Evolutionary conservation across 2,113 vertebrate species (phyloP), one percentile per base, ranked within the genome.

Genomic region (Syrrhaptes paradoxus): DNA sequence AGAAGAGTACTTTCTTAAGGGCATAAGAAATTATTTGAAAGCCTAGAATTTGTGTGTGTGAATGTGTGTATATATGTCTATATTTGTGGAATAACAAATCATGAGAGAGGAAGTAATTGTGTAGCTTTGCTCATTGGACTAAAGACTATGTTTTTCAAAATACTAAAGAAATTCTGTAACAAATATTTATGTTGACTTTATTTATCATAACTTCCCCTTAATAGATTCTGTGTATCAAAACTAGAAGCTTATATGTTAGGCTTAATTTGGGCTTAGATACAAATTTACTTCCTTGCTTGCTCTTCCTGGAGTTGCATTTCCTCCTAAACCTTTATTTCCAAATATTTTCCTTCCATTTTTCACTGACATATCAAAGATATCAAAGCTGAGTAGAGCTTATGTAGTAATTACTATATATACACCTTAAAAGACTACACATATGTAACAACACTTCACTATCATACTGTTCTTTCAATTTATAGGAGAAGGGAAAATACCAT

Each of bases 1-100:
- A 83, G 74, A 92, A 89, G 61, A 94, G 49, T 80, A 92, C 84
- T 97, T 98, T 96, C 73, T 87, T 88, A 87, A 81, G 43, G 31
- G n/a, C 58, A 55, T 86, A 74, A 78, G 51, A 92, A 88, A 96
- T 91, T 5, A 85, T 78, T 74, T 96, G 90, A 93, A 98, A 96
- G 57, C 17, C 20, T 91, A 49, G 68, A 89, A 88, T 89, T 72
- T 75, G 10, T 78, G 11, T 59, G 17, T 61, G 46, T 38, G 18
- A 54, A 51, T 82, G 22, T 55, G 46, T 57, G 36, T 91, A 61
- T 31, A 29, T 26, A 13, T 52, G 45, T 34, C 43, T 92, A 6
- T 36, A 82, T 85, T 26, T 85, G 46, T 61, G 66, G 63, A 74
- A 70, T 74, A 82, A 87, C 34, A 21, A 94, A 92, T 26, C 54